Percentiles rank a stretch among this genome's conserved stretches.
Conservation (phyloP, 2,113 vertebrate genomes). For the Mesocricetus auratus region DNA sequence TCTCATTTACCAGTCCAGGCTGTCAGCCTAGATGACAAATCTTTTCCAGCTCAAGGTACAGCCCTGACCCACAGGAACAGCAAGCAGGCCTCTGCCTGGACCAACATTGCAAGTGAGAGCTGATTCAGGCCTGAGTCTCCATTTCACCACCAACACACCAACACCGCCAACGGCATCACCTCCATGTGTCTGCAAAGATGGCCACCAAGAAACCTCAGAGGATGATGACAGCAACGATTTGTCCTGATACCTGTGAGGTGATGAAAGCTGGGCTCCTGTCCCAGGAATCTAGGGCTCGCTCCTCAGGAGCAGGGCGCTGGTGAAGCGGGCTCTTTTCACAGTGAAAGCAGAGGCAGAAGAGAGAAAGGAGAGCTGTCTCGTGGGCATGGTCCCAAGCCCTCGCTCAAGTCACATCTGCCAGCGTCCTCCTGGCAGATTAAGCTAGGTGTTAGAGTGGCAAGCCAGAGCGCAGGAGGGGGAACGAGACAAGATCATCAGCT, state of each 20-base stretch:
- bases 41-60: neutral
- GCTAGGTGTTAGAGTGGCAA: rapidly evolving
- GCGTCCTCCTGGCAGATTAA: neutral
- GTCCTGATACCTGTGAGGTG: neutral
- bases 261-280: neutral
- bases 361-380: rapidly evolving
- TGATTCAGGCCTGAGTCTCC: neutral
- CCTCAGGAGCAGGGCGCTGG: neutral
- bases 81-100: neutral
- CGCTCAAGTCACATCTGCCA: neutral
- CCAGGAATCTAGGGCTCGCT: neutral
- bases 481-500: neutral
- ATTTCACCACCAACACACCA: neutral
- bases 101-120: neutral
- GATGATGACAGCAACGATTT: neutral
- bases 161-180: neutral
- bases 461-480: neutral
- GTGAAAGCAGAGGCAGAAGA: neutral
- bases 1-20: neutral
- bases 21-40: neutral
- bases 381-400: neutral
- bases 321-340: neutral
- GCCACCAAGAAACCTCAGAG: neutral
- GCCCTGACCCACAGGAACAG: neutral
- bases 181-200: neutral